Base-by-base conservation (phyloP, 2,797 vertebrate genomes). In the Rhyacichthys aspro region DNA sequence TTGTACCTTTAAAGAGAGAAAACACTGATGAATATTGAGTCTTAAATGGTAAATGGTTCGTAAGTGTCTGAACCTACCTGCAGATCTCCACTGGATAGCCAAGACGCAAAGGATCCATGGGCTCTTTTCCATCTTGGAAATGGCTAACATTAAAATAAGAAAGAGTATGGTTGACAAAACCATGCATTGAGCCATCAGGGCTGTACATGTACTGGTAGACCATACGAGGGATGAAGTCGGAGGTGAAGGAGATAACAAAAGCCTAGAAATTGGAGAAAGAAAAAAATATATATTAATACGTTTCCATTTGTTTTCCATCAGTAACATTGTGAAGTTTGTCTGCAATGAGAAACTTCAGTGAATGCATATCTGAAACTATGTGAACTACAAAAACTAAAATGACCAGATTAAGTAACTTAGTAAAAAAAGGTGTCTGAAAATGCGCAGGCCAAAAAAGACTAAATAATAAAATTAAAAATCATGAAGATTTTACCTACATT, bases 181-280 rank as follows among this genome's bases (percentile, higher is more conserved):
- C 97, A 8, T 97, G 95, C 96, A 99, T 96, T 82, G 96, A 95
- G 74, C 96, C 96, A 10, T 96, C 92, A 15, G 91, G 82, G 70
- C 97, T 99, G 95, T 98, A 98, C 95, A 96, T 97, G 87, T 98
- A 98, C 81, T 95, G 94, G 93, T 98, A 99, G 56, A 99, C 97
- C 86, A 99, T 94, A 70, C 97, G 94, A 23, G 97, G 97, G 86
- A 99, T 96, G 93, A 99, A 99, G 92, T 98, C 97, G 1, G 97
- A 99, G 0, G 97, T 98, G 92, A 99, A 98, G 81, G 97, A 95
- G 88, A 99, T 99, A 86, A 99, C 97, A 76, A 98, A 99, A 12
- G 97, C 97, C 97, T 99, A 81, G 44, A 37, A 46, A 43, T 17
- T 9, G 50, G n/a, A 49, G 19, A 28, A 9, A 34, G 11, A 28